Percentiles rank a stretch among this genome's conserved stretches.
Evolutionary conservation across 2,888 invertebrate species (phyloP).

Genomic region (Aethes cnicana): DNA sequence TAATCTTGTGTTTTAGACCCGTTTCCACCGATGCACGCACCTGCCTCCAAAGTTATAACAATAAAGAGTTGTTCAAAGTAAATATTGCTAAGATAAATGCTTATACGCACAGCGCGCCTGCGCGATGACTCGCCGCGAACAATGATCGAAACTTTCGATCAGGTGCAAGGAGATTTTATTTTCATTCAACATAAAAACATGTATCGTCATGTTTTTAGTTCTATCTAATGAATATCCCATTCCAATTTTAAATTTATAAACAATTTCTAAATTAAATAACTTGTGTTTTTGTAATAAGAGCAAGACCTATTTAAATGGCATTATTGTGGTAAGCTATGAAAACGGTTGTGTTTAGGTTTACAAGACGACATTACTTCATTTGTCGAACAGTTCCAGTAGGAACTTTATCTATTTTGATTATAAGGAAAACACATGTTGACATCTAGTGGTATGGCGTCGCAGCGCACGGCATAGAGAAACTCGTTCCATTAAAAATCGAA

Average conservation of each 20-base stretch:
- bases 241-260: conserved; percentile 5
- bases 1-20: conserved; percentile 54
- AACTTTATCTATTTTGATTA: too few relatives aligned
- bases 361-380: too few relatives aligned
- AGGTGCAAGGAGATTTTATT: conserved; percentile 62
- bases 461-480: too few relatives aligned
- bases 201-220: conserved; percentile 35
- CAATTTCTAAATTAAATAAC: too few relatives aligned
- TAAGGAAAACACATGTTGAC: too few relatives aligned
- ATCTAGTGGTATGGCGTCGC: too few relatives aligned
- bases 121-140: conserved; percentile 63
- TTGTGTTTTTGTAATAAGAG: too few relatives aligned
- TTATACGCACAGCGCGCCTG: conserved; percentile 48
- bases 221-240: conserved; percentile 5
- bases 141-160: conserved; percentile 62
- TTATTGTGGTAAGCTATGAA: too few relatives aligned
- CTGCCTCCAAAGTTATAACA: conserved; percentile 54
- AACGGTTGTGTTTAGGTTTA: too few relatives aligned
- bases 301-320: too few relatives aligned
- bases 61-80: conserved; percentile 56
- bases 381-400: too few relatives aligned
- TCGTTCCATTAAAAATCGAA: too few relatives aligned
- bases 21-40: conserved; percentile 47
- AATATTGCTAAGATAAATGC: conserved; percentile 58
- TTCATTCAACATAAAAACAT: conserved; percentile 52